Evolutionary conservation across 2,797 vertebrate genomes (phyloP).

Genomic region (Tympanoctomys barrerae): DNA sequence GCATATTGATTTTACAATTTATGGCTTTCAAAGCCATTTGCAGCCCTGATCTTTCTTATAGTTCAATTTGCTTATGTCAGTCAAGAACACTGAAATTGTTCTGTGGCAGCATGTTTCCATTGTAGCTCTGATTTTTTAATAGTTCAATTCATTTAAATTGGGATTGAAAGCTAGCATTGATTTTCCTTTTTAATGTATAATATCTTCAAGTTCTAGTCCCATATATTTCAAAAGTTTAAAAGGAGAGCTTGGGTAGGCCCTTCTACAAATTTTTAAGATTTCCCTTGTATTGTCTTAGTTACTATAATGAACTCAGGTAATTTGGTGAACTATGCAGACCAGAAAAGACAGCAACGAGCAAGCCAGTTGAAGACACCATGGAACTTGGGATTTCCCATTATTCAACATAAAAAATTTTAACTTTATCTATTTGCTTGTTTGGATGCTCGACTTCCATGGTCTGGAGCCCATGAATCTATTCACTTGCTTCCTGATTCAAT

Average conservation of each 20-base stretch:
- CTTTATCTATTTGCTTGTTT: not conserved
- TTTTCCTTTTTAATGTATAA: constrained; percentile 62
- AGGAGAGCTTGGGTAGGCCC: constrained; percentile 1
- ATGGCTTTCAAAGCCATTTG: constrained; percentile 77
- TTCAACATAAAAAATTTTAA: not conserved
- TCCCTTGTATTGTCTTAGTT: not conserved
- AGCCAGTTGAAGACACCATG: not conserved
- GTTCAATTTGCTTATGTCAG: constrained; percentile 78
- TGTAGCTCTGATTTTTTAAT: constrained; percentile 72
- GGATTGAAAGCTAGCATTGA: constrained; percentile 67
- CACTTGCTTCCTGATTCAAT: not conserved
- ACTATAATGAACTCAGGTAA: constrained; percentile 1
- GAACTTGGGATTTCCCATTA: not conserved
- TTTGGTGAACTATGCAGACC: not conserved
- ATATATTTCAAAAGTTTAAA: constrained; percentile 28
- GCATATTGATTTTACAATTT: constrained; percentile 81
- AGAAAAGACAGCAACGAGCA: not conserved
- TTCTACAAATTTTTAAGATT: constrained; percentile 39
- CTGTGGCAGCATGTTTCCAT: constrained; percentile 50
- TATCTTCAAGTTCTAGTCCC: constrained; percentile 45
- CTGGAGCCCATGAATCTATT: not conserved
- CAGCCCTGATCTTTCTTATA: constrained; percentile 69
- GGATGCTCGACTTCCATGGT: not conserved
- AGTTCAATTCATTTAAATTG: constrained; percentile 74
- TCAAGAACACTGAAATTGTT: constrained; percentile 75